Evolutionary conservation across 2,113 vertebrate species (phyloP), one percentile per base, ranked within the genome.

Genomic region (Patagioenas fasciata): DNA sequence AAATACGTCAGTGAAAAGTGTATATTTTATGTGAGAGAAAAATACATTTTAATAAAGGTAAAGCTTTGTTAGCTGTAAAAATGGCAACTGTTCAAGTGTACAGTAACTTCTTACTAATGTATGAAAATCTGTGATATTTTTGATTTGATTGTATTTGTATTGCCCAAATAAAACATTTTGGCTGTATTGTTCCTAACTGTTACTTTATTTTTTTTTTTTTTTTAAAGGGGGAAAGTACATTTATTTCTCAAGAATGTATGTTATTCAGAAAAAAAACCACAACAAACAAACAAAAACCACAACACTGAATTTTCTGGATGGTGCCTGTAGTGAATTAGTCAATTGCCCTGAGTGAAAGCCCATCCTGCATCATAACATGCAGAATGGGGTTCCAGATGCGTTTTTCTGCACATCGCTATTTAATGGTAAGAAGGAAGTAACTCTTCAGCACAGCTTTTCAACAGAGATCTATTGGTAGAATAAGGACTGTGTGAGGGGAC

Each of bases 91-190:
- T 96, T 96, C 86, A 86, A 97, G 97, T 97, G 96, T 97, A 97
- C 97, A 98, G 97, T 97, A 97, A 96, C 96, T 98, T 97, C 96
- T 96, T 97, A 97, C 97, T 97, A 97, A 97, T 96, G 91, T 96
- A 97, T 91, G 96, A 97, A 97, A 95, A 97, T 95, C 83, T 97
- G 83, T 95, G 92, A 95, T 94, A 97, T 97, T 97, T 96, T 93
- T 72, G 97, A 97, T 97, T 97, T 96, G 92, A 96, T 92, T 97
- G 82, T 97, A 96, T 97, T 97, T 96, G 96, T 97, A 97, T 97
- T 97, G 97, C 94, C 95, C 91, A 97, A 97, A 96, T 95, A 97
- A 97, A 98, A 98, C 93, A 95, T 91, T 97, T 92, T 96, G 92
- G 81, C 89, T 97, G 85, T 92, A 93, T 96, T 97, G 86, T 93